Conservation (phyloP, 2,888 invertebrate genomes). For the Meteorus colon region DNA sequence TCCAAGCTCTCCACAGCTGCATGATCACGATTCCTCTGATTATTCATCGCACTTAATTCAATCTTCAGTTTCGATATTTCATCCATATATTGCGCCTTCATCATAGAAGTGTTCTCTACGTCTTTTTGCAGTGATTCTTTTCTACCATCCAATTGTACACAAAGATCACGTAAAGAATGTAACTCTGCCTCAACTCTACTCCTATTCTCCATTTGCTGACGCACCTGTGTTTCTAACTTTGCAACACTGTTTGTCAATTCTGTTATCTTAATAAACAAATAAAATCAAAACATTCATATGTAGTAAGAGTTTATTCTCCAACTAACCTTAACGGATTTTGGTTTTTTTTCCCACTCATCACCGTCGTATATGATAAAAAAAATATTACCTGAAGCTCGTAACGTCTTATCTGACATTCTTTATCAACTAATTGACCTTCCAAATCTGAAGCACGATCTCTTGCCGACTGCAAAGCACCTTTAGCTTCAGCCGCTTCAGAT, state of each 20-base stretch:
- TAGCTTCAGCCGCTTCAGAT: constrained; percentile 83
- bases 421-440: constrained; percentile 78
- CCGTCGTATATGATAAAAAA: neutral
- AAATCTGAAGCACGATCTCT: constrained; percentile 78
- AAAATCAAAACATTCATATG: neutral
- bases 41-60: constrained; percentile 72
- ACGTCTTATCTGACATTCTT: constrained; percentile 75
- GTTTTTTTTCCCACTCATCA: too few relatives aligned
- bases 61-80: constrained; percentile 74
- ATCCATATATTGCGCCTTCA: constrained; percentile 74
- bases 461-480: constrained; percentile 76
- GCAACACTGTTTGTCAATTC: constrained; percentile 74
- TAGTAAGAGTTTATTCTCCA: too few relatives aligned
- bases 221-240: constrained; percentile 80
- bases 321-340: too few relatives aligned
- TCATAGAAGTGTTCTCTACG: constrained; percentile 74
- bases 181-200: constrained; percentile 79
- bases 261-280: constrained; percentile 68
- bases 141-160: constrained; percentile 80
- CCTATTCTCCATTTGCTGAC: constrained; percentile 77
- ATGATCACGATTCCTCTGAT: constrained; percentile 73
- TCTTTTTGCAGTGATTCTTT: constrained; percentile 79
- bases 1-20: constrained; percentile 76
- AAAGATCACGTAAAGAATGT: constrained; percentile 77
- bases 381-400: constrained; percentile 76